Evolutionary conservation across 1,140 invertebrate species (phyloP), one percentile per base, ranked within the genome.

Genomic region (Littorina saxatilis): DNA sequence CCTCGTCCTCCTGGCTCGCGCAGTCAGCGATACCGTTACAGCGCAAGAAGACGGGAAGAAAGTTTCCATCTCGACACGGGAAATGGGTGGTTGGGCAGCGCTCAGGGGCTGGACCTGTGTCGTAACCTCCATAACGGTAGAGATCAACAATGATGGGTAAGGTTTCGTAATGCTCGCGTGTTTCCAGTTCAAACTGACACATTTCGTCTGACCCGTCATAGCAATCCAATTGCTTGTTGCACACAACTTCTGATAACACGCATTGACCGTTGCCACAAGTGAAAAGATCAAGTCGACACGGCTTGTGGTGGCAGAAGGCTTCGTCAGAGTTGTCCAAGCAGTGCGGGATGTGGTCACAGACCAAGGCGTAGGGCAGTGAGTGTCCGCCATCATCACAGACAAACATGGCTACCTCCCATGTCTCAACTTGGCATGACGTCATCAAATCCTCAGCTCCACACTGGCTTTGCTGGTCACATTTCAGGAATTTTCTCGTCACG

Each of bases 21-120:
- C 81, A 82, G 81, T 82, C 81, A 37, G 27, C 11, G n/a, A 79
- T n/a, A 23, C 76, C 81, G 66, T 82, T 82, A 35, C 81, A 82
- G 58, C 81, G 77, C 47, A 82, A 55, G 37, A 52, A 80, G 13
- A 80, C n/a, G 27, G 79, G 82, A 9, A 80, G 50, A 29, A 72
- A 77, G 50, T 63, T 20, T 15, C 23, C 17, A 0, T 7, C n/a
- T n/a, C n/a, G 20, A 61, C 81, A 82, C 29, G 43, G 63, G 20
- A 79, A 72, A 27, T 79, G 81, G 23, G 75, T 73, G 0, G 23
- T n/a, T 1, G 81, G 76, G 27, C 75, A 79, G n/a, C n/a, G n/a
- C n/a, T n/a, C n/a, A n/a, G n/a, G n/a, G n/a, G n/a, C n/a, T n/a
- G n/a, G n/a, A n/a, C 4, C 15, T n/a, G 5, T 50, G 27, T 15